A percentile compares a stretch with the other conserved stretches of the same genome.
Evolutionary conservation across 2,797 vertebrate species (phyloP).

Genomic region (Halcyon leucocephala): DNA sequence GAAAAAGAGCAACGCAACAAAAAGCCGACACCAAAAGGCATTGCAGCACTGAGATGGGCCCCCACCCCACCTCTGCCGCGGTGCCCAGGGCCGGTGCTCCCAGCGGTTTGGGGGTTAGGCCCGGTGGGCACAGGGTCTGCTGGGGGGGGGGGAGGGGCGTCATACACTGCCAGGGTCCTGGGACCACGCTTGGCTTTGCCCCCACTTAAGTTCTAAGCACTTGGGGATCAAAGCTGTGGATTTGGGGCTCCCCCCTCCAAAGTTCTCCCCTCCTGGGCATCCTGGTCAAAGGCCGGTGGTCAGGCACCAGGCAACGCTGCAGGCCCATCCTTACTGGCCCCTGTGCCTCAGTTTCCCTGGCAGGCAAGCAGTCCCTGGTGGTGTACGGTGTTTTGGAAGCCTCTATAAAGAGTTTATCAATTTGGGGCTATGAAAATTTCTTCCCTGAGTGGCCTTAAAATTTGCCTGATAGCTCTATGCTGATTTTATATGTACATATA

Average conservation of each 20-base stretch:
- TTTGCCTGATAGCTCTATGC: not conserved
- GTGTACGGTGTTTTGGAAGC: fast-evolving
- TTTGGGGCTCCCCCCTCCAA: not conserved
- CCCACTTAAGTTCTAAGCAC: not conserved
- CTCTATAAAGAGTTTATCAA: not conserved
- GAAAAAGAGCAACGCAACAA: not conserved
- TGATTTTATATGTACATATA: not conserved
- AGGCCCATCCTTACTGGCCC: fast-evolving
- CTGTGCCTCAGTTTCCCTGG: not conserved
- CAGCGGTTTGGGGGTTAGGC: not conserved
- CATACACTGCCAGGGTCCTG: not conserved
- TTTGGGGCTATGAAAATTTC: not conserved
- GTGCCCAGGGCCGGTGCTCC: fast-evolving
- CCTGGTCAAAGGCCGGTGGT: not conserved
- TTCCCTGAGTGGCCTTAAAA: slow-evolving; percentile 8
- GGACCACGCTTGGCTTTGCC: not conserved
- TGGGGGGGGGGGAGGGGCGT: too few relatives aligned
- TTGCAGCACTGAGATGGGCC: not conserved
- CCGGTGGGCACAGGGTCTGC: not conserved
- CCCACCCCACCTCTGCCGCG: not conserved
- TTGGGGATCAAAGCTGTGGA: not conserved
- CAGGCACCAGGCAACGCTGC: not conserved
- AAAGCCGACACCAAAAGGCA: not conserved
- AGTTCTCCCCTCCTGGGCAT: not conserved
- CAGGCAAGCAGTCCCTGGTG: fast-evolving